Conservation (phyloP, 2,797 vertebrate genomes). For the Nothura maculosa region DNA sequence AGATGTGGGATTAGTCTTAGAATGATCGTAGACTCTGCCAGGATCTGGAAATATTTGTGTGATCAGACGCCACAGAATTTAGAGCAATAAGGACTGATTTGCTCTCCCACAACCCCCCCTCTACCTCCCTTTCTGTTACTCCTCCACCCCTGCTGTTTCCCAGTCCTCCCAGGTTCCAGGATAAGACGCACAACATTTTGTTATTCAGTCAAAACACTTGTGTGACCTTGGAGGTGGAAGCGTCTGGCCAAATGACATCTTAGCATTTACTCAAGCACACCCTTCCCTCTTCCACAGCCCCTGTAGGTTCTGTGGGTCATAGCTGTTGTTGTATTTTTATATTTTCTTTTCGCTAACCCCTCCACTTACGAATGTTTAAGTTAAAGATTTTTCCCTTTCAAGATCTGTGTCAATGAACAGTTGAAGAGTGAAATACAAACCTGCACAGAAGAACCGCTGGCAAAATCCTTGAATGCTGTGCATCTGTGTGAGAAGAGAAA, state of each 20-base stretch:
- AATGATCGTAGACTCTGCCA: constrained; percentile 36
- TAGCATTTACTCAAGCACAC: constrained; percentile 45
- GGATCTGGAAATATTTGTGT: constrained; percentile 66
- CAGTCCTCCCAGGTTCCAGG: constrained; percentile 37
- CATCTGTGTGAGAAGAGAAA: constrained; percentile 57
- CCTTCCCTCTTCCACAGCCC: constrained; percentile 15
- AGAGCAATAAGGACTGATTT: neutral
- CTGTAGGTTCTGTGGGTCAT: constrained; percentile 1
- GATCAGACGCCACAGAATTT: constrained; percentile 50
- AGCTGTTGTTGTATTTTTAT: constrained; percentile 36
- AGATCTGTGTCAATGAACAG: constrained; percentile 35
- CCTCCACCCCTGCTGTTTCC: constrained; percentile 52
- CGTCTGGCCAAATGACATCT: constrained; percentile 55
- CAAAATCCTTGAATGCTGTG: constrained; percentile 18
- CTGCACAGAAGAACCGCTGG: constrained; percentile 6
- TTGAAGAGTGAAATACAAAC: neutral
- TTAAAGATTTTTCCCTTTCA: constrained; percentile 8
- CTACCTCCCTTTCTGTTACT: neutral
- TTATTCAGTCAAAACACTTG: constrained; percentile 66
- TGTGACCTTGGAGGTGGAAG: constrained; percentile 68
- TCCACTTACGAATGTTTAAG: constrained; percentile 16
- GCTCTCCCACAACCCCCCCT: constrained; percentile 21
- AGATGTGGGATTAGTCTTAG: constrained; percentile 8
- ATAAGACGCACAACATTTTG: constrained; percentile 30
- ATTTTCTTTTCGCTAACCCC: neutral